Conservation (phyloP, 1,140 invertebrate genomes). For the Drosophila guanche region DNA sequence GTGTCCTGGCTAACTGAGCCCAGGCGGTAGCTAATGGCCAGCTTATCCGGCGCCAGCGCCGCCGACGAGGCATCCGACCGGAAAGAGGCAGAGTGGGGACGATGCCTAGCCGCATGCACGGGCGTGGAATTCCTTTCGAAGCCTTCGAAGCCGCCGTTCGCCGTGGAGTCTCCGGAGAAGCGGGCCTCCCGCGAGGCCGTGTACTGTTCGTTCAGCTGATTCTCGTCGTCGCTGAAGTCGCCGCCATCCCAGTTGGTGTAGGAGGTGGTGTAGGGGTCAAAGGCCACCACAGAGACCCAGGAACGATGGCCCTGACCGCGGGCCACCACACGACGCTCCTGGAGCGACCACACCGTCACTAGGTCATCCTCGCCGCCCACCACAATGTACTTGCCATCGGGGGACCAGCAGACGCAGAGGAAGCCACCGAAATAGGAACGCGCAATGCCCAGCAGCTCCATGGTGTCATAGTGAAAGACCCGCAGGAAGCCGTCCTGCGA, state of each 20-base stretch:
- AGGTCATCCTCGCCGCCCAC: constrained; percentile 99
- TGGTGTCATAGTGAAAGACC: constrained; percentile 98
- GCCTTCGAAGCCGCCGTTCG: constrained; percentile 83
- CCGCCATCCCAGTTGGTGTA: constrained; percentile 85
- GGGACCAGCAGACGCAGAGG: constrained; percentile 98
- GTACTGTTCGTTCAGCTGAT: constrained; percentile 84
- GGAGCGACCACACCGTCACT: constrained; percentile 98
- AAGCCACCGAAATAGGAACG: constrained; percentile 98
- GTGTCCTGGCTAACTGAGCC: constrained; percentile 99
- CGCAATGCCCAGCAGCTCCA: constrained; percentile 96
- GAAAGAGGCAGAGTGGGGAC: constrained; percentile 85
- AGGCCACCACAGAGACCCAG: constrained; percentile 98
- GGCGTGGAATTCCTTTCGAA: constrained; percentile 83
- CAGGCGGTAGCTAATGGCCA: constrained; percentile 91
- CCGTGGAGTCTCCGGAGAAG: constrained; percentile 71
- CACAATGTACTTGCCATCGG: constrained; percentile 97
- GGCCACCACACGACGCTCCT: constrained; percentile 96
- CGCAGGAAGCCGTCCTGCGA: constrained; percentile 98
- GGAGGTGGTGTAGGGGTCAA: constrained; percentile 95
- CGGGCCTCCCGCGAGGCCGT: constrained; percentile 62
- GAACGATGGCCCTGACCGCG: constrained; percentile 97
- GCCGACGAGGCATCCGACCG: constrained; percentile 78
- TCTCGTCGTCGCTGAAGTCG: constrained; percentile 87
- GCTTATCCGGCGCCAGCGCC: constrained; percentile 83
- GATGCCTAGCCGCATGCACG: constrained; percentile 66